Percentiles rank a stretch among this genome's conserved stretches.
Evolutionary conservation across 2,888 invertebrate genomes (phyloP).

Genomic region (Meliscaeva auricollis): DNA sequence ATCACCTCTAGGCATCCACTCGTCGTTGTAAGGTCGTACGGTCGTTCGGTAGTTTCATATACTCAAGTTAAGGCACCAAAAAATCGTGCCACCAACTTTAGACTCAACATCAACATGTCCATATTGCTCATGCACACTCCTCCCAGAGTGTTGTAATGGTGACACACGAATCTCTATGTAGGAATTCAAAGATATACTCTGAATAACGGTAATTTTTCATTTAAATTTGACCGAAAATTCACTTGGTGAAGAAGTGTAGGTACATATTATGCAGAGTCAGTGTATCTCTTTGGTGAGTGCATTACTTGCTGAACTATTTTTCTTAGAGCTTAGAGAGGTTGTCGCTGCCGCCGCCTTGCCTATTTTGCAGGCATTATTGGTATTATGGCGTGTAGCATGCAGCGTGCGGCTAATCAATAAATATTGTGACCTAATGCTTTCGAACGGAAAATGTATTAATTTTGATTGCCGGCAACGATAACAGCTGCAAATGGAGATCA

Average conservation of each 20-base stretch:
- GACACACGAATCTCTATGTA: conserved; percentile 14
- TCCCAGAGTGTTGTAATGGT: conserved; percentile 12
- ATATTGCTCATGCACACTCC: conserved; percentile 14
- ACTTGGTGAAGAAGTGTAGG: conserved; percentile 4
- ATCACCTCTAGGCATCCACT: conserved; percentile 13
- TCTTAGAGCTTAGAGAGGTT: neutral
- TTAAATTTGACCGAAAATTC: conserved; percentile 1
- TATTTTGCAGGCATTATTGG: neutral
- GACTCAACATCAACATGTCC: neutral
- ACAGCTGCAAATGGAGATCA: conserved; percentile 16
- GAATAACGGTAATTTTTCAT: conserved; percentile 13
- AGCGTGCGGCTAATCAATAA: conserved; percentile 57
- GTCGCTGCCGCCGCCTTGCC: neutral
- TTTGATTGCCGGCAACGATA: conserved; percentile 57
- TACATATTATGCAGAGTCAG: too few species aligned
- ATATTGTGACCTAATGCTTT: conserved; percentile 65
- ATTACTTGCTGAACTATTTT: too few species aligned
- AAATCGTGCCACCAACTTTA: conserved; percentile 12
- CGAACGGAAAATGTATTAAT: conserved; percentile 52
- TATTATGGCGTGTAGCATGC: conserved; percentile 17
- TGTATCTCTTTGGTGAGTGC: neutral
- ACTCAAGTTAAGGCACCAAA: neutral
- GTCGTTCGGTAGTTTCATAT: conserved; percentile 4
- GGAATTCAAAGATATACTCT: neutral
- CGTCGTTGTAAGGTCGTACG: neutral